Conservation (phyloP, 2,113 vertebrate genomes). For the Leptocoma aspasia region DNA sequence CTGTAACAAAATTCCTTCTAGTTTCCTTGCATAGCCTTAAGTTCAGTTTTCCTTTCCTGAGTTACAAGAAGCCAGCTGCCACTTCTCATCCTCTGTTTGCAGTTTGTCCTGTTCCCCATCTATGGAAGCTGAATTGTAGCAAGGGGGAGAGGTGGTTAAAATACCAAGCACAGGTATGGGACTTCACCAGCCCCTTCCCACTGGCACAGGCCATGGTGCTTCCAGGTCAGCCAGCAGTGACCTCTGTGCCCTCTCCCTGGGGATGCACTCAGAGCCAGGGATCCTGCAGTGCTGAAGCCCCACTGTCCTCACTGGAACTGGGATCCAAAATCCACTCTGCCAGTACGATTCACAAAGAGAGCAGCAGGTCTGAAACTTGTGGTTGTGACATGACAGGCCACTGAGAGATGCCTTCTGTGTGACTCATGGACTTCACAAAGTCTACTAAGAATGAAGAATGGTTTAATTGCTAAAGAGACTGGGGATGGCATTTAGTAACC, state of each 20-base stretch:
- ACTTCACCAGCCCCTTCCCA: not conserved
- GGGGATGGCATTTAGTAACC: conserved; percentile 43
- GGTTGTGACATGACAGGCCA: not conserved
- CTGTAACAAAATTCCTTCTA: not conserved
- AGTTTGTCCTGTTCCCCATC: not conserved
- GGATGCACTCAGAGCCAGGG: not conserved
- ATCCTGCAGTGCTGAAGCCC: not conserved
- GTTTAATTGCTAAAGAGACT: conserved; percentile 42
- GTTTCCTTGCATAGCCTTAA: not conserved
- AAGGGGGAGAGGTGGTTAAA: not conserved
- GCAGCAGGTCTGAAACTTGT: not conserved
- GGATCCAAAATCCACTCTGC: not conserved
- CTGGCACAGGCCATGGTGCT: not conserved
- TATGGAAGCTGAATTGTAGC: not conserved
- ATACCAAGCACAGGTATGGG: fast-evolving
- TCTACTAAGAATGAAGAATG: not conserved
- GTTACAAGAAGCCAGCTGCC: not conserved
- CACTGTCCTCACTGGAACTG: fast-evolving
- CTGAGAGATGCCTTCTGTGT: not conserved
- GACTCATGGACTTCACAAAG: not conserved
- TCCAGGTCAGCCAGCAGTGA: not conserved
- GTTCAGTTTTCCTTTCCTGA: not conserved
- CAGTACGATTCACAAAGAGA: not conserved
- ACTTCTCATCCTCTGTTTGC: not conserved
- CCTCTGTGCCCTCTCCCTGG: not conserved